Base-by-base conservation (phyloP, 2,113 vertebrate genomes). In the Falco punctatus region DNA sequence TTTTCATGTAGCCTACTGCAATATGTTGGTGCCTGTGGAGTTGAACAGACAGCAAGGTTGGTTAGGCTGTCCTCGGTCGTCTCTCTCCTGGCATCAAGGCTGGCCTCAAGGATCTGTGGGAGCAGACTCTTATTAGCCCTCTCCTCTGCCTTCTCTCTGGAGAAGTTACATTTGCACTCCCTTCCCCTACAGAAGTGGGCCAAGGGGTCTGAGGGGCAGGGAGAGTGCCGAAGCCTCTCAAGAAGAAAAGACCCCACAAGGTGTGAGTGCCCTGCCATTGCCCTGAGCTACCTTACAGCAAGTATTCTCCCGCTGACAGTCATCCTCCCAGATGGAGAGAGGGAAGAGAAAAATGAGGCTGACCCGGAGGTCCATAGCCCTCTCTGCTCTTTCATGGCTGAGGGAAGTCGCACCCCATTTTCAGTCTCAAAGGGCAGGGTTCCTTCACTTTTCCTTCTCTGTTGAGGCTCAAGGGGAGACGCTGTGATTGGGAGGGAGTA, bases 161-260 rank as follows among this genome's bases (percentile, higher is more conserved):
- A 81, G 73, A 70, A 54, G 27, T n/a, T 13, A 64, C 2, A 1
- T 18, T 70, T 44, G 8, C 10, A 24, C 1, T 21, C 24, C 5
- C 32, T 87, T 92, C 42, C 57, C 78, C 81, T 54, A 42, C 16
- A 64, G 57, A 89, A 59, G 28, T 5, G 14, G 28, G 22, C 5
- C 9, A 26, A 49, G 6, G 6, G 2, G 4, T 14, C 19, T 48
- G 72, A 83, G 15, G 19, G 49, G 18, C 15, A 86, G 42, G 81
- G 15, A 1, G 3, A 65, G 7, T 20, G 51, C 21, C 9, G 1
- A 78, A 89, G 33, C 33, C 20, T 73, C 51, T 59, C 0, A 0
- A 77, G 49, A 89, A 65, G 27, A 77, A n/a, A 73, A 85, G 35
- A 48, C 27, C 3, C 2, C 2, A 1, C 26, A 61, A 54, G 27